These are phyloP conservation scores for Grantiella picta DNA, from an alignment of 2,113 vertebrate genomes.

Conservation along the genomic window DNA sequence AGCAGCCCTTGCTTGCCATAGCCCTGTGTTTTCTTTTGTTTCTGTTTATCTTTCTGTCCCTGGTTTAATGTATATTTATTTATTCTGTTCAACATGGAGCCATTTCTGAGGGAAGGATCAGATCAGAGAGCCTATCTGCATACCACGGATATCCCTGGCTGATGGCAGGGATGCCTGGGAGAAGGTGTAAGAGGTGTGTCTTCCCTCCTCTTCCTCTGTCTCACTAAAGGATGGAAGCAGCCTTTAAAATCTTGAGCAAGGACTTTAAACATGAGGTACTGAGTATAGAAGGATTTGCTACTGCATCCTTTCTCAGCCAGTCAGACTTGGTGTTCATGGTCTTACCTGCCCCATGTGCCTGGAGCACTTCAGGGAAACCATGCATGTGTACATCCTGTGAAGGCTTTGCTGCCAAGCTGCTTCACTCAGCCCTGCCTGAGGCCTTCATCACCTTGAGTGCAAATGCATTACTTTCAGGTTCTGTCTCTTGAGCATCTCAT, in stretches of 20 bases:
- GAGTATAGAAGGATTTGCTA: neutral
- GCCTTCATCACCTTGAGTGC: neutral
- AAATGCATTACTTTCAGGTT: neutral
- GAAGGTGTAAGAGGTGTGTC: neutral
- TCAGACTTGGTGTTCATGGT: neutral
- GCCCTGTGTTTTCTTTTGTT: neutral
- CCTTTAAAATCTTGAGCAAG: neutral
- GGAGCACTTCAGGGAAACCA: neutral
- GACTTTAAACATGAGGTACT: neutral
- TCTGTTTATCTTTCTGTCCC: neutral
- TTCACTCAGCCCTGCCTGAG: neutral
- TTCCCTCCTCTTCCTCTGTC: neutral
- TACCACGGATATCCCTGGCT: rapidly evolving
- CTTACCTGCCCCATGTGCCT: neutral
- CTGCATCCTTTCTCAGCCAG: neutral
- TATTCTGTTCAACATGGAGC: neutral
- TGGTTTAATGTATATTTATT: neutral
- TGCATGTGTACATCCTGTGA: rapidly evolving
- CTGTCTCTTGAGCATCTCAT: neutral
- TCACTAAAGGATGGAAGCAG: neutral
- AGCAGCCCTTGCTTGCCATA: neutral
- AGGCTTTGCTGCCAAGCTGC: neutral
- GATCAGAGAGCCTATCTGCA: neutral
- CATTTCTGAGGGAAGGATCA: neutral
- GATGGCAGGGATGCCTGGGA: neutral